phyloP scores from a whole-genome alignment of 2,888 invertebrate genomes.

The Drosophila nigricruria region DNA sequence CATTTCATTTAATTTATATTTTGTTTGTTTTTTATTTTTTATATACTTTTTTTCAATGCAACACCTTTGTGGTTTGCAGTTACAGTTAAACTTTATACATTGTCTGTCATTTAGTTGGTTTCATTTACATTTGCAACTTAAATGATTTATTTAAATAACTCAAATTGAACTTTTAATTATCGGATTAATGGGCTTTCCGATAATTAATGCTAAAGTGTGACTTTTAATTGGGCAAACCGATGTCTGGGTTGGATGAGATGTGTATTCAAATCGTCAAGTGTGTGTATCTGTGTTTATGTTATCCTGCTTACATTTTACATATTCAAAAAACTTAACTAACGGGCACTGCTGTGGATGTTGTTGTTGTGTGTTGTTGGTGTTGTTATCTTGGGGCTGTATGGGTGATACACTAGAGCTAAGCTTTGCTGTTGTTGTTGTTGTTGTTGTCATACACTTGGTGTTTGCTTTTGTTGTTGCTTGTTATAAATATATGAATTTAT shows the following conservation, averaged over 20 bases:
- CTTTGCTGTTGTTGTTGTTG: conserved; percentile 59
- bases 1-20: conserved; percentile 24
- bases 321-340: conserved; percentile 69
- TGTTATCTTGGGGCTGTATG: conserved; percentile 42
- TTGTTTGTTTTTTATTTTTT: not conserved
- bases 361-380: conserved; percentile 37
- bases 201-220: conserved; percentile 40
- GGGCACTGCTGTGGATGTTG: conserved; percentile 32
- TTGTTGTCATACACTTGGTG: conserved; percentile 67
- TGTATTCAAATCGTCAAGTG: conserved; percentile 22
- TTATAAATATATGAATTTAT: conserved; percentile 26
- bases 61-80: conserved; percentile 18
- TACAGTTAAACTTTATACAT: conserved; percentile 65
- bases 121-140: conserved; percentile 67
- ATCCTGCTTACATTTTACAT: conserved; percentile 49
- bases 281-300: conserved; percentile 15
- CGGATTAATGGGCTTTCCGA: conserved; percentile 21
- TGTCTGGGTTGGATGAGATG: conserved; percentile 2
- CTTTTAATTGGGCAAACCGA: conserved; percentile 30
- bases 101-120: conserved; percentile 60
- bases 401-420: conserved; percentile 65
- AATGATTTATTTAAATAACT: conserved; percentile 40
- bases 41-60: conserved; percentile 14
- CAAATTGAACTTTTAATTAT: conserved; percentile 42
- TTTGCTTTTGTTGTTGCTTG: conserved; percentile 44